These are phyloP conservation scores for Argya squamiceps DNA, from an alignment of 2,797 vertebrate species.

Conservation along the genomic window DNA sequence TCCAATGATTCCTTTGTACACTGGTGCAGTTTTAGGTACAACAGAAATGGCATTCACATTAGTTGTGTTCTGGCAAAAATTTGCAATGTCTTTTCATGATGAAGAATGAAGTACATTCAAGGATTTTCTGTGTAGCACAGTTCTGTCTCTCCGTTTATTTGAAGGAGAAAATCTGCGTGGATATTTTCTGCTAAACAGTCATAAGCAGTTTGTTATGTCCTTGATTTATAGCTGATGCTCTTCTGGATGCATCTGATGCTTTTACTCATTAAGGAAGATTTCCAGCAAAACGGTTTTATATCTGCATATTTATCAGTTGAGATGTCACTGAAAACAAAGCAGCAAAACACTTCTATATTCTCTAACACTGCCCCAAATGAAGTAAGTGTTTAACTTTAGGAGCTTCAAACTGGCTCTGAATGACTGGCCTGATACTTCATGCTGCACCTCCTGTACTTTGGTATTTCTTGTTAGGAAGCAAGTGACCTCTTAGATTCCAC, in stretches of 20 bases:
- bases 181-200: not conserved
- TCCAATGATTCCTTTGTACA: not conserved
- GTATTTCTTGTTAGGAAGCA: not conserved
- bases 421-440: not conserved
- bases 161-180: not conserved
- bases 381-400: not conserved
- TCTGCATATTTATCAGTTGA: not conserved
- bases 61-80: not conserved
- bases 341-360: not conserved
- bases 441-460: not conserved
- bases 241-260: conserved; percentile 23
- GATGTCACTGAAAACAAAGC: not conserved
- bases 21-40: not conserved
- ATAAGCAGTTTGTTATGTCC: not conserved
- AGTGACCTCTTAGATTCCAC: not conserved
- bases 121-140: not conserved
- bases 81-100: not conserved
- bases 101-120: not conserved
- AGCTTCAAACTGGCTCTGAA: not conserved
- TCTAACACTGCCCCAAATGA: not conserved
- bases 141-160: not conserved
- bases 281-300: conserved; percentile 4
- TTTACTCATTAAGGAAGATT: conserved; percentile 35
- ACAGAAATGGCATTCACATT: not conserved
- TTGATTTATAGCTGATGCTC: conserved; percentile 1